phyloP scores from a whole-genome alignment of 2,888 invertebrate genomes.

The Macropis europaea region DNA sequence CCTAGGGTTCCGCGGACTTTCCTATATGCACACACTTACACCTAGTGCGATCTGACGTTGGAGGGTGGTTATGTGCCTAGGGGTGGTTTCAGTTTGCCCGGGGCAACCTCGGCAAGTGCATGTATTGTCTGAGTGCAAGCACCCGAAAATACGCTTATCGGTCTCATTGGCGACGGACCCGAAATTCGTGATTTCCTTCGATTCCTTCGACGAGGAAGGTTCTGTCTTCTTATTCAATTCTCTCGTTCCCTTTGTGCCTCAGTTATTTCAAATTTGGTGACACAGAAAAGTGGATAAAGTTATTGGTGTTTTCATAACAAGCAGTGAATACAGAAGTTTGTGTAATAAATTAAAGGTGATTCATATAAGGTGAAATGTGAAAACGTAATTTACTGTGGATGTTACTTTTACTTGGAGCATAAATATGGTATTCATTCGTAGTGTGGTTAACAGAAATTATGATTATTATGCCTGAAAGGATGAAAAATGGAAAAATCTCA shows the following conservation, averaged over 20 bases:
- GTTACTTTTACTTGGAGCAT: too few relatives aligned
- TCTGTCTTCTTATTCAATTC: background rate
- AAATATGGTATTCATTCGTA: too few relatives aligned
- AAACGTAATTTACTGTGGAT: background rate
- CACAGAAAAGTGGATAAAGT: background rate
- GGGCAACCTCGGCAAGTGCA: conserved; percentile 76
- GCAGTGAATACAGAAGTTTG: too few relatives aligned
- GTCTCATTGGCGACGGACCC: conserved; percentile 28
- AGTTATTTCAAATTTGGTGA: background rate
- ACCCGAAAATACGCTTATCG: conserved; percentile 74
- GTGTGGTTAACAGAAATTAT: too few relatives aligned
- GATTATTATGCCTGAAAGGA: too few relatives aligned
- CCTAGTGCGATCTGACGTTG: conserved; percentile 42
- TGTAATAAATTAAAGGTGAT: too few relatives aligned
- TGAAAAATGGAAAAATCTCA: background rate
- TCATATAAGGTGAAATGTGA: background rate
- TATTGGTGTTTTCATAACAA: background rate
- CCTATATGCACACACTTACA: conserved; percentile 45
- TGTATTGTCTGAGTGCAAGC: conserved; percentile 74
- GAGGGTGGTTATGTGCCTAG: conserved; percentile 65
- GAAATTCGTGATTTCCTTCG: conserved; percentile 40
- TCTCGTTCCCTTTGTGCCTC: background rate
- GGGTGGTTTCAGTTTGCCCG: conserved; percentile 75
- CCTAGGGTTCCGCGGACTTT: conserved; percentile 58
- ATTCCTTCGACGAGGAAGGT: conserved; percentile 15